Conservation (phyloP, 2,797 vertebrate species). For the Salarias fasciatus region DNA sequence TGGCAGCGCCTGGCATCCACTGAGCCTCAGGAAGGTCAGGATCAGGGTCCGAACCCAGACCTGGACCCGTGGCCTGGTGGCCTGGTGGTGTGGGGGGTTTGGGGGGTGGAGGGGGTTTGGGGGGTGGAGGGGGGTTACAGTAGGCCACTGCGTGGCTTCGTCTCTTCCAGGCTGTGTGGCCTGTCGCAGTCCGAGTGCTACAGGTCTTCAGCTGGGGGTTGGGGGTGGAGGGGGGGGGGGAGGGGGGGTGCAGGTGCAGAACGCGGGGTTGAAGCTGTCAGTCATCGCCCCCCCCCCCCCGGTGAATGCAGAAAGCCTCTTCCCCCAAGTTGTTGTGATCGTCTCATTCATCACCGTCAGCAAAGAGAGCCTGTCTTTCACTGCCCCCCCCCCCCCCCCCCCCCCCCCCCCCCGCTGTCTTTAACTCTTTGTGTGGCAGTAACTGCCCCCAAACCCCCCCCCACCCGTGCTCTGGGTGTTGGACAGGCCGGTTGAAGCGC, state of each 20-base stretch:
- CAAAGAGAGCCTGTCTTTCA: constrained; percentile 71
- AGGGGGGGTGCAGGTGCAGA: constrained; percentile 54
- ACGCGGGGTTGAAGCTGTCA: constrained; percentile 60
- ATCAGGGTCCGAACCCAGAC: too few relatives aligned
- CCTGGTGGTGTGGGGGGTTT: too few relatives aligned
- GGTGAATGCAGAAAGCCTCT: constrained; percentile 60
- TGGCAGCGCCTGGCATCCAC: too few relatives aligned
- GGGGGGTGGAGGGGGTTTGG: too few relatives aligned
- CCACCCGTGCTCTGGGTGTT: constrained; percentile 54
- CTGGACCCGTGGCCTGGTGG: too few relatives aligned
- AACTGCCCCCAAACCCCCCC: constrained; percentile 68
- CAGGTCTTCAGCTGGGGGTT: too few relatives aligned
- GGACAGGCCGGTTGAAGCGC: constrained; percentile 75
- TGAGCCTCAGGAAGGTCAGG: too few relatives aligned
- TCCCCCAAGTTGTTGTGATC: constrained; percentile 75
- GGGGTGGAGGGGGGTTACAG: too few relatives aligned
- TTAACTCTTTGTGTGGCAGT: constrained; percentile 74
- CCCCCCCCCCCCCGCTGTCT: constrained; percentile 34
- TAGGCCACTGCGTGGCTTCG: too few relatives aligned
- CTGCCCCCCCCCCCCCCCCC: constrained; percentile 35
- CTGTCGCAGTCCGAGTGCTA: too few relatives aligned
- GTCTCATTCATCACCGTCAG: constrained; percentile 80
- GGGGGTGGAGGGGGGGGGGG: background rate
- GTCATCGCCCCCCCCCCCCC: constrained; percentile 51
- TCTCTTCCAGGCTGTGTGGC: too few relatives aligned